Evolutionary conservation across 2,797 vertebrate species (phyloP).

Genomic region (Hydrophis major): DNA sequence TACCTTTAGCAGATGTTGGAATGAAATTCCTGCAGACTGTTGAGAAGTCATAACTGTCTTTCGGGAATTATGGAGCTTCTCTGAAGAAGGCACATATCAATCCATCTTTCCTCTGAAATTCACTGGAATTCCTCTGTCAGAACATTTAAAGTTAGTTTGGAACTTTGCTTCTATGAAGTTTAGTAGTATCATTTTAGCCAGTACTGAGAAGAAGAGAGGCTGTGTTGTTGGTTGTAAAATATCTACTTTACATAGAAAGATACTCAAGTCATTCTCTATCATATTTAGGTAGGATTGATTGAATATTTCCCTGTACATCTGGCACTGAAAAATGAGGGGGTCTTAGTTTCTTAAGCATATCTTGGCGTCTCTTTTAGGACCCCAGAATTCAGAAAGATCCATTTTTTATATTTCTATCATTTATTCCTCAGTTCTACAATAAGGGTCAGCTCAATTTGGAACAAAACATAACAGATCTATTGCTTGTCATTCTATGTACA

Average conservation of each 20-base stretch:
- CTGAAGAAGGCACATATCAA: not conserved
- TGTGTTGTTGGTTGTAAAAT: not conserved
- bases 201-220: not conserved
- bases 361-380: not conserved
- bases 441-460: not conserved
- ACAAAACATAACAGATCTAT: not conserved
- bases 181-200: not conserved
- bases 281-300: not conserved
- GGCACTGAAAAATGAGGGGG: not conserved
- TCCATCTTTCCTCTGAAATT: not conserved
- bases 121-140: not conserved
- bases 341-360: not conserved
- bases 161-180: not conserved
- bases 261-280: not conserved
- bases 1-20: not conserved
- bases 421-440: not conserved
- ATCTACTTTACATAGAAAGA: not conserved
- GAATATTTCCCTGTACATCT: not conserved
- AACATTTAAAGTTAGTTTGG: not conserved
- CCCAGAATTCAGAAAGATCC: not conserved
- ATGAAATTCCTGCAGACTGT: not conserved
- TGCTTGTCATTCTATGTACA: not conserved
- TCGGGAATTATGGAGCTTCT: not conserved
- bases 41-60: not conserved
- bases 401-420: not conserved